These are phyloP conservation scores for Agonum fuliginosum DNA, from an alignment of 2,888 invertebrate species.

Conservation along the genomic window DNA sequence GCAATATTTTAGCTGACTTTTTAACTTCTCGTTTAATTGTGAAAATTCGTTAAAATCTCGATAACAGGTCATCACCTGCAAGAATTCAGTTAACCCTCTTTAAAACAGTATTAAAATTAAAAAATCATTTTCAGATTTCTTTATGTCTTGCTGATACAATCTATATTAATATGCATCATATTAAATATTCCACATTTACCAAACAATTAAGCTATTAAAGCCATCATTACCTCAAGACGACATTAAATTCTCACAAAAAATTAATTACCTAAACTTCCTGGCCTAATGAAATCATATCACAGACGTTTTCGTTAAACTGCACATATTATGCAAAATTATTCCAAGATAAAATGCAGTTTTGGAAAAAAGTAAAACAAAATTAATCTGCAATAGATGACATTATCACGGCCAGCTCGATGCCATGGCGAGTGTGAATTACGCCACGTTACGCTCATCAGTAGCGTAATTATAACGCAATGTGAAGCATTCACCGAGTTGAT, in stretches of 20 bases:
- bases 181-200: slow-evolving; percentile 2
- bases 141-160: not conserved
- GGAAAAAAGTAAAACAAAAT: not conserved
- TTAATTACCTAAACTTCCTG: slow-evolving; percentile 21
- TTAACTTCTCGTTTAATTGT: too few species aligned
- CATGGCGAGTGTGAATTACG: slow-evolving; percentile 35
- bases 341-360: slow-evolving; percentile 9
- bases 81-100: too few species aligned
- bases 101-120: not conserved
- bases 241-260: slow-evolving; percentile 31
- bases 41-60: too few species aligned
- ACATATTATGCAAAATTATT: slow-evolving; percentile 48
- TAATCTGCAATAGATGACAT: slow-evolving; percentile 40
- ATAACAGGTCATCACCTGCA: too few species aligned
- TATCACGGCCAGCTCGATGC: slow-evolving; percentile 12
- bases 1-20: too few species aligned
- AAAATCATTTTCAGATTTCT: not conserved
- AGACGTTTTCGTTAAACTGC: slow-evolving; percentile 37
- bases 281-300: slow-evolving; percentile 10
- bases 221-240: slow-evolving; percentile 10
- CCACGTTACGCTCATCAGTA: slow-evolving; percentile 32
- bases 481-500: not conserved
- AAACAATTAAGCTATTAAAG: slow-evolving; percentile 22
- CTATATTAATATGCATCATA: slow-evolving; percentile 11
- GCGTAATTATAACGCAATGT: slow-evolving; percentile 38